phyloP scores from a whole-genome alignment of 30 jellyfish, hydroid and myxozoan genomes.

The Haliclystus octoradiatus region DNA sequence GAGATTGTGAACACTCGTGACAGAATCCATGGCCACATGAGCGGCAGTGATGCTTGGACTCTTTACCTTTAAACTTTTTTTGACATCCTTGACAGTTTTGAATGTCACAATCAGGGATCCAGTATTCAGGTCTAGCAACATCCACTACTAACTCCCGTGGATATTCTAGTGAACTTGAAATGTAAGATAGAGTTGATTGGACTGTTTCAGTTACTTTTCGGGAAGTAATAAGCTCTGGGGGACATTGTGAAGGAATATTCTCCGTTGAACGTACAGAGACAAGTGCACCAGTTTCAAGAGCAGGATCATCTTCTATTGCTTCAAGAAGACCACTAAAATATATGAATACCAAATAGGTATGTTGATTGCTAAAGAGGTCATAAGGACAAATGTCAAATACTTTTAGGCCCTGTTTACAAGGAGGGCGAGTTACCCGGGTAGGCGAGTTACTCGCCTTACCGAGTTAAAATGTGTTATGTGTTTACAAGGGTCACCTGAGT shows the following conservation, averaged over 20 bases:
- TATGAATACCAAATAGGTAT: too few relatives aligned
- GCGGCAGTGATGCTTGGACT: constrained; percentile 90
- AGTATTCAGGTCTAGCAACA: constrained; percentile 83
- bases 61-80: constrained; percentile 35
- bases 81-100: constrained; percentile 39
- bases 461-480: too few relatives aligned
- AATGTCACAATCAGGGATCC: constrained; percentile 90
- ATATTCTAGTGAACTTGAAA: constrained; percentile 81
- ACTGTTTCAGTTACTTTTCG: constrained; percentile 85
- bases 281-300: constrained; percentile 78
- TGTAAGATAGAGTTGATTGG: constrained; percentile 82
- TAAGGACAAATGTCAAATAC: too few relatives aligned
- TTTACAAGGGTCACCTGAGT: too few relatives aligned
- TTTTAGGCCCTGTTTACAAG: too few relatives aligned
- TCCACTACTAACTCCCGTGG: constrained; percentile 85
- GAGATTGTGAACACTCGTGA: constrained; percentile 59
- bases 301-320: constrained; percentile 93
- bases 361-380: too few relatives aligned
- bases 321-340: constrained; percentile 67
- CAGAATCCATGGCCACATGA: constrained; percentile 93
- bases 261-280: constrained; percentile 73
- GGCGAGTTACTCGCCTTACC: too few relatives aligned
- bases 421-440: too few relatives aligned
- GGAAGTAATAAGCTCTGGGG: constrained; percentile 74
- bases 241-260: constrained; percentile 71